phyloP scores from a whole-genome alignment of 2,888 invertebrate genomes.

The Pollenia griseotomentosa region DNA sequence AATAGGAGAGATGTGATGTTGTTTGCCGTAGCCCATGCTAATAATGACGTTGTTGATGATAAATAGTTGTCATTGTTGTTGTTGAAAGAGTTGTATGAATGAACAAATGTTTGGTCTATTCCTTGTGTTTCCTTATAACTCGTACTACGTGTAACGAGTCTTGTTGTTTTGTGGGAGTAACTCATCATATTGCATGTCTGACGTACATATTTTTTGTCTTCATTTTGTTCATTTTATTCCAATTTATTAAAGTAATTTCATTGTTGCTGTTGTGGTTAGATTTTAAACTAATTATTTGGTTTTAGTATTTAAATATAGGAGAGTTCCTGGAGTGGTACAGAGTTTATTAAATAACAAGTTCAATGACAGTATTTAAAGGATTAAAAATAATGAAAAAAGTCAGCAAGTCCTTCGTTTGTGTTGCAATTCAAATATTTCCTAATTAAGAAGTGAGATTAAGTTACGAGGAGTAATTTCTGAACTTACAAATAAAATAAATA shows the following conservation, averaged over 20 bases:
- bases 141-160: slow-evolving; percentile 1
- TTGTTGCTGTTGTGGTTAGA: not conserved
- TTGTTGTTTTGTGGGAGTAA: slow-evolving; percentile 50
- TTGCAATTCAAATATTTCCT: slow-evolving; percentile 1
- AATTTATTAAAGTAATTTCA: slow-evolving; percentile 32
- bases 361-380: slow-evolving; percentile 51
- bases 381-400: not conserved
- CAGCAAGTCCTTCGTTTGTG: not conserved
- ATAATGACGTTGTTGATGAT: slow-evolving; percentile 22
- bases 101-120: slow-evolving; percentile 1
- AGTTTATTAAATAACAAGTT: slow-evolving; percentile 64
- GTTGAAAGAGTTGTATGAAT: slow-evolving; percentile 41
- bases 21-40: slow-evolving; percentile 30
- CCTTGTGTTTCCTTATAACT: not conserved
- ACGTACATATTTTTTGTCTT: slow-evolving; percentile 34
- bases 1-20: slow-evolving; percentile 32
- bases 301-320: not conserved
- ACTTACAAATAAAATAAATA: too few relatives aligned
- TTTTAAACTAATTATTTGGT: not conserved
- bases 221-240: slow-evolving; percentile 12
- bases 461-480: not conserved
- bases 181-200: slow-evolving; percentile 56
- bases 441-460: not conserved
- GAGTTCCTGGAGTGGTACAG: not conserved
- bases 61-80: slow-evolving; percentile 51